A percentile compares a stretch with the other conserved stretches of the same genome.
These are phyloP conservation scores for Anas platyrhynchos DNA, from an alignment of 2,113 vertebrate species.

Conservation along the genomic window DNA sequence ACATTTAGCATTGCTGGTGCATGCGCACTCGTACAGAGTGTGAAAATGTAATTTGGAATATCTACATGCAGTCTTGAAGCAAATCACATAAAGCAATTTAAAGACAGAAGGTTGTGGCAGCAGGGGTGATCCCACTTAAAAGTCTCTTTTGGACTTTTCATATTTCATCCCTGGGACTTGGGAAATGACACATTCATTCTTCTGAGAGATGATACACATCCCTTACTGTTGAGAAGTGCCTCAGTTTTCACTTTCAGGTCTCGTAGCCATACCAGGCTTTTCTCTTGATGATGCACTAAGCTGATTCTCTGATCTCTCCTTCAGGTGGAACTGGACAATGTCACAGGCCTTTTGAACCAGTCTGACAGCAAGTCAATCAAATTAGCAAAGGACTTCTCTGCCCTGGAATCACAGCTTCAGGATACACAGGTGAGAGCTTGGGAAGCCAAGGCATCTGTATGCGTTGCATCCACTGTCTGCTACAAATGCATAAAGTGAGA, in stretches of 20 bases:
- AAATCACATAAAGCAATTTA: not conserved
- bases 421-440: constrained; percentile 87
- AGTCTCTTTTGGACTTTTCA: not conserved
- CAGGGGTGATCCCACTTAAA: not conserved
- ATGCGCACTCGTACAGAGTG: not conserved
- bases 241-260: not conserved
- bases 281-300: not conserved
- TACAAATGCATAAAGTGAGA: not conserved
- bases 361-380: constrained; percentile 95
- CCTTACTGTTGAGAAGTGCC: not conserved
- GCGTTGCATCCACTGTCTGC: not conserved
- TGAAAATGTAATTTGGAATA: not conserved
- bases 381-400: constrained; percentile 90
- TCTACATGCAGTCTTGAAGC: not conserved
- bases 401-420: constrained; percentile 95
- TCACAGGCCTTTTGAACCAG: constrained; percentile 84
- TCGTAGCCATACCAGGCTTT: not conserved
- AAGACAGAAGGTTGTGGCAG: not conserved
- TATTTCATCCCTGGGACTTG: not conserved
- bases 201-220: not conserved
- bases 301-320: not conserved
- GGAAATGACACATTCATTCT: not conserved
- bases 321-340: constrained; percentile 91
- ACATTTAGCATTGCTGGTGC: not conserved
- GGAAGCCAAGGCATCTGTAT: not conserved